A percentile compares a stretch with the other conserved stretches of the same genome.
phyloP scores from a whole-genome alignment of 2,113 vertebrate species.

The Peucedramus taeniatus region DNA sequence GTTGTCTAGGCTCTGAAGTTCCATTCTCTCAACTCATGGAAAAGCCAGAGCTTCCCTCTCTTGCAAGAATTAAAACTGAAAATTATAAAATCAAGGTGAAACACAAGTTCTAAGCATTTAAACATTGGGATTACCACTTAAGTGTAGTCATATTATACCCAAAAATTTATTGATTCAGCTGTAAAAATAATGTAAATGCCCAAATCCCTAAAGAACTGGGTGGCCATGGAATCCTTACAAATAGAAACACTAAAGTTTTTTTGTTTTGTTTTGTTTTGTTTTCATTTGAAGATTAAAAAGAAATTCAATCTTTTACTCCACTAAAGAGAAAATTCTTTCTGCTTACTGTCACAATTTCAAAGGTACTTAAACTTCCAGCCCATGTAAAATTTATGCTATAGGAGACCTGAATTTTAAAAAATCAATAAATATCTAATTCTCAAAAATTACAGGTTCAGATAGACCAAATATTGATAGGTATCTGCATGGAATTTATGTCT shows the following conservation, averaged over 20 bases:
- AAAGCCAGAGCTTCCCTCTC: fast-evolving
- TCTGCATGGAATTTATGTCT: fast-evolving
- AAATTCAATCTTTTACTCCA: not conserved
- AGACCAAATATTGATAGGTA: not conserved
- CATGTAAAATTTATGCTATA: not conserved
- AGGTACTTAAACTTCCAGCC: not conserved
- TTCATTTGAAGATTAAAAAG: not conserved
- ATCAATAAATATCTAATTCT: not conserved
- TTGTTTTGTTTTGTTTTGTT: no score
- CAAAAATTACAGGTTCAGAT: not conserved
- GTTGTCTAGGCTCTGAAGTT: not conserved
- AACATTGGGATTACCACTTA: not conserved
- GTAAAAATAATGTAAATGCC: not conserved
- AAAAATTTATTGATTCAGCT: not conserved
- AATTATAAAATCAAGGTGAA: not conserved
- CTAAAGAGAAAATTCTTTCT: not conserved
- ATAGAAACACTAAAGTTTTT: not conserved
- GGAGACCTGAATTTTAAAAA: not conserved
- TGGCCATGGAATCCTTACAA: not conserved
- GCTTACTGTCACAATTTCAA: not conserved
- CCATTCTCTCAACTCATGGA: not conserved
- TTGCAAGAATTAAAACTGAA: not conserved
- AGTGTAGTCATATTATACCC: not conserved
- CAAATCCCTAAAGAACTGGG: not conserved
- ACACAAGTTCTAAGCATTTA: fast-evolving